phyloP scores from a whole-genome alignment of 1,140 invertebrate genomes.

The Drosophila subpulchrella region DNA sequence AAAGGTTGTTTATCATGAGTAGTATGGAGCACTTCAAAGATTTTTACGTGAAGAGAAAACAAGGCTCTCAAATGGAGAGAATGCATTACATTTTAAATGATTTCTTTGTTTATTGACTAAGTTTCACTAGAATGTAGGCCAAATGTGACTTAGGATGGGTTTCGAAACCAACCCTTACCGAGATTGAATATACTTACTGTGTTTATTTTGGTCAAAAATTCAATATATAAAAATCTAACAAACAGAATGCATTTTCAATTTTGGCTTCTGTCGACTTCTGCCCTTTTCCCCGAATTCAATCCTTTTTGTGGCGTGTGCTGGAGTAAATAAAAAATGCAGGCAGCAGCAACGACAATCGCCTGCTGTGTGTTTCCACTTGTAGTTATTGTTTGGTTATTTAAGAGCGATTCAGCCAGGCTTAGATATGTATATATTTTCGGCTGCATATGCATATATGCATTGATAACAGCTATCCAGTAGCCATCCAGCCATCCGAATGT shows the following conservation, averaged over 20 bases:
- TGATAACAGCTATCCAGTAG: conserved; percentile 39
- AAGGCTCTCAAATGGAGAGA: too few species aligned
- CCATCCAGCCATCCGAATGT: conserved; percentile 51
- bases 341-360: conserved; percentile 34
- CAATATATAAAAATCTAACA: conserved; percentile 9
- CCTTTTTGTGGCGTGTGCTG: conserved; percentile 15
- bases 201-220: neutral
- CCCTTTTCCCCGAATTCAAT: conserved; percentile 18
- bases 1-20: too few species aligned
- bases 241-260: conserved; percentile 35
- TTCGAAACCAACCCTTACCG: neutral
- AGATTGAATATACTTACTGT: neutral
- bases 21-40: too few species aligned
- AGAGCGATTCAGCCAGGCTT: conserved; percentile 78
- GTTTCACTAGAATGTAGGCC: neutral
- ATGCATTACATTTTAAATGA: too few species aligned
- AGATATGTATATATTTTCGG: conserved; percentile 67
- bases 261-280: neutral
- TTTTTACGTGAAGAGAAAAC: too few species aligned
- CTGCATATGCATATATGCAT: conserved; percentile 37
- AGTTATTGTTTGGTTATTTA: conserved; percentile 83
- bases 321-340: conserved; percentile 46
- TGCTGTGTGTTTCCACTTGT: conserved; percentile 40
- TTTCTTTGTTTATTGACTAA: too few species aligned
- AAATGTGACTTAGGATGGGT: neutral